Evolutionary conservation across 2,113 vertebrate genomes (phyloP).

Genomic region (Dipodomys merriami): DNA sequence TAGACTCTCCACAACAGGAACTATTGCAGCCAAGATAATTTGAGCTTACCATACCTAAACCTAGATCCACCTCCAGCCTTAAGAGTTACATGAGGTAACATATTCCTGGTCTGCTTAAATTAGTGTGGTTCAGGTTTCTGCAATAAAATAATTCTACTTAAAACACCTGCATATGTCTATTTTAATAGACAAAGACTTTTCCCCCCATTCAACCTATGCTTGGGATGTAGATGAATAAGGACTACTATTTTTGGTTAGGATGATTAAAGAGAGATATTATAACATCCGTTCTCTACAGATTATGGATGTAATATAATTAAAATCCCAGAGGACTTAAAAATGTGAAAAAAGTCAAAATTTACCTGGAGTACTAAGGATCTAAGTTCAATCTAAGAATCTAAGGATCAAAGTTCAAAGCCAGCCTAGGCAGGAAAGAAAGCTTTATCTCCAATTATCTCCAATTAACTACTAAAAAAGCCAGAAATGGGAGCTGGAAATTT

Average conservation of each 20-base stretch:
- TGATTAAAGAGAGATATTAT: not conserved
- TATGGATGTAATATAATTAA: conserved; percentile 34
- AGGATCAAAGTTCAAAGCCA: too few species aligned
- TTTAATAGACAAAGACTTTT: conserved; percentile 20
- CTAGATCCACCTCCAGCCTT: conserved; percentile 46
- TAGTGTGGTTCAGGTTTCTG: conserved; percentile 36
- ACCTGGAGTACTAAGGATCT: not conserved
- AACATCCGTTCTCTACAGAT: conserved; percentile 38
- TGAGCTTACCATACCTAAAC: conserved; percentile 63
- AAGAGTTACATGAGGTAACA: conserved; percentile 57
- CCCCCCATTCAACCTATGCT: not conserved
- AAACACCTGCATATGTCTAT: conserved; percentile 18
- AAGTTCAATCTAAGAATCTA: too few species aligned
- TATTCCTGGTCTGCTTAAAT: conserved; percentile 47
- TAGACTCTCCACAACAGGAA: conserved; percentile 68
- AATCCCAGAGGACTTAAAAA: conserved; percentile 42
- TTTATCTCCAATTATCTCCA: too few species aligned
- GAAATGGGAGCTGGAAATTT: too few species aligned
- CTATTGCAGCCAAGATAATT: conserved; percentile 67
- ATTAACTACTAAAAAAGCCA: too few species aligned
- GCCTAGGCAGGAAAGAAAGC: too few species aligned
- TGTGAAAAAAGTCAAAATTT: not conserved
- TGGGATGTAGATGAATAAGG: not conserved
- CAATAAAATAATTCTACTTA: conserved; percentile 60
- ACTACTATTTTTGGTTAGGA: conserved; percentile 9